These are phyloP conservation scores for Pardosa pseudoannulata DNA, from an alignment of 2,888 invertebrate species.

Conservation along the genomic window DNA sequence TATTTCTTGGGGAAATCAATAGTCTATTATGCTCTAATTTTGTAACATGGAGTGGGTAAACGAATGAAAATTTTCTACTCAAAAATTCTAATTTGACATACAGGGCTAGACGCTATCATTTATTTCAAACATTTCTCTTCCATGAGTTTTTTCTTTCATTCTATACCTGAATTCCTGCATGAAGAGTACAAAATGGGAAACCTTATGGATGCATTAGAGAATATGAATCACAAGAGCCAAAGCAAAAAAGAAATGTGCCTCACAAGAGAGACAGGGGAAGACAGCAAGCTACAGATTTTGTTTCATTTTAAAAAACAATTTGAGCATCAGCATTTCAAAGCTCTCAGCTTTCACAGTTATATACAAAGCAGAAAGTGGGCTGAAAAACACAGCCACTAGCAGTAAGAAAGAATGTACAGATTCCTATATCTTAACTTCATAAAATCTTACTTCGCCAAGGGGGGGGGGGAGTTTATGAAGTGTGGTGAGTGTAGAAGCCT, in stretches of 20 bases:
- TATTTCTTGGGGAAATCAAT: too few relatives aligned
- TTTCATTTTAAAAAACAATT: conserved; percentile 9
- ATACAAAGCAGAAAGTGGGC: conserved; percentile 21
- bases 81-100: too few relatives aligned
- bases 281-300: conserved; percentile 25
- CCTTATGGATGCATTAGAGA: too few relatives aligned
- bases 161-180: too few relatives aligned
- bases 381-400: background rate
- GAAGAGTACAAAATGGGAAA: too few relatives aligned
- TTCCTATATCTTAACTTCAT: background rate
- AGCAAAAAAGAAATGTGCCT: conserved; percentile 26
- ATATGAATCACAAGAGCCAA: too few relatives aligned
- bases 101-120: too few relatives aligned
- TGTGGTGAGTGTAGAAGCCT: background rate
- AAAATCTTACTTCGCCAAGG: background rate
- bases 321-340: conserved; percentile 39
- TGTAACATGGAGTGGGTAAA: too few relatives aligned
- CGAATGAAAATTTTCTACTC: too few relatives aligned
- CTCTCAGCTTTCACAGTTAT: conserved; percentile 27
- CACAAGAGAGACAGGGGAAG: conserved; percentile 28
- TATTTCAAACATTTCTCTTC: too few relatives aligned
- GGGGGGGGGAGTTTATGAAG: background rate
- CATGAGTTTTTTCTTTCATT: too few relatives aligned
- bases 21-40: too few relatives aligned
- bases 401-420: conserved; percentile 24